Evolutionary conservation across 2,113 vertebrate species (phyloP).

Genomic region (Phalacrocorax pelagicus): DNA sequence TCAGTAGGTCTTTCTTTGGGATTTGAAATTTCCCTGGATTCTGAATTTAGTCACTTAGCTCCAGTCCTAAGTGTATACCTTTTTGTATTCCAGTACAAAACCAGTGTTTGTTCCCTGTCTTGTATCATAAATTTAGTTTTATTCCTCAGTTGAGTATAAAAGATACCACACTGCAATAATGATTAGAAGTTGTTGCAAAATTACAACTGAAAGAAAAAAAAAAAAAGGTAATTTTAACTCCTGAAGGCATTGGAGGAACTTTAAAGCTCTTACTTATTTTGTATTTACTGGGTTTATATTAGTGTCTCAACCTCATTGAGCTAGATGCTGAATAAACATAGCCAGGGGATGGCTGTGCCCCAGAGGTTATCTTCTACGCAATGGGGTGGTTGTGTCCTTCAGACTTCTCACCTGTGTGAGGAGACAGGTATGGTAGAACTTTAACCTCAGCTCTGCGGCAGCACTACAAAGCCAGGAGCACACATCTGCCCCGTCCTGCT

Average conservation of each 20-base stretch:
- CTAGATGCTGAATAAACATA: background rate
- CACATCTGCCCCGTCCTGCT: rapidly evolving
- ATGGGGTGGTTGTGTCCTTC: background rate
- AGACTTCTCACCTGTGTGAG: background rate
- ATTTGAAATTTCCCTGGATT: background rate
- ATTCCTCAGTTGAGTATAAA: background rate
- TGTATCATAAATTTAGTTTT: background rate
- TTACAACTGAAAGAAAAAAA: background rate
- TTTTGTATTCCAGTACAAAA: background rate
- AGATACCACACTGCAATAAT: background rate
- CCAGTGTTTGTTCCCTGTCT: background rate
- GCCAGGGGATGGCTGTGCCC: background rate
- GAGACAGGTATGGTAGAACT: background rate
- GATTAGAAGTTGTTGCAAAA: background rate
- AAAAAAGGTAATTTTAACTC: background rate
- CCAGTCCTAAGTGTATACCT: background rate
- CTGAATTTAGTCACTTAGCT: background rate
- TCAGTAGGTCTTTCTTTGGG: background rate
- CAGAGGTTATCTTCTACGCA: background rate
- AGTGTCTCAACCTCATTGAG: background rate
- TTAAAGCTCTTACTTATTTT: background rate
- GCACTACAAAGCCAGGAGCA: background rate
- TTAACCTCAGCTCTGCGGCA: background rate
- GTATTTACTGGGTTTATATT: background rate
- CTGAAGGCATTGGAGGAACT: background rate